Evolutionary conservation across 2,888 invertebrate genomes (phyloP), one percentile per base, ranked within the genome.

Genomic region (Caenorhabditis sp.): DNA sequence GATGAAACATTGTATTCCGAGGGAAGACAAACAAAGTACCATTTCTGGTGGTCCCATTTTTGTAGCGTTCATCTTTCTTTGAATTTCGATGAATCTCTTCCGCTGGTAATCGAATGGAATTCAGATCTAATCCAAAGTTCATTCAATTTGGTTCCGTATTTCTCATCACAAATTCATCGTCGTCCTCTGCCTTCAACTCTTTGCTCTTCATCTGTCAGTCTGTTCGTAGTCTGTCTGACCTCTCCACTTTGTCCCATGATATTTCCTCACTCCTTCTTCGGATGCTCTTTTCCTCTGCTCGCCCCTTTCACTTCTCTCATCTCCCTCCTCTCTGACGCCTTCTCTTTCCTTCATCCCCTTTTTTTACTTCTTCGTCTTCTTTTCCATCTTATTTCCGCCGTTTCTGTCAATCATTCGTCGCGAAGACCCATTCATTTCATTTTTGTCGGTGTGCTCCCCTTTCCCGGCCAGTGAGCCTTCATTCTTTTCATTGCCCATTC

Each of bases 361-460:
- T 61, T 35, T 28, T 59, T 73, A 35, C 38, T 61, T n/a, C 38
- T 6, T 44, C 61, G 38, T 49, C n/a, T 59, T 49, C 31, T 28
- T 24, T 19, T 73, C 26, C 16, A 6, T 38, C 61, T 22, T 59
- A 31, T 58, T 26, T 14, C 24, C 24, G 14, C 47, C 59, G 51
- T 73, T 19, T 73, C 49, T 73, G 59, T 61, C 61, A 51, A 61
- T 73, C 61, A 61, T 73, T 73, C 59, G 24, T 31, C 47, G 56
- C 16, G 58, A 59, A 72, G 59, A 72, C 58, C 28, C 44, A 58
- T 58, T 59, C 49, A 59, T 47, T 73, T 73, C 24, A 73, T 73
- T 59, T 73, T 44, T 58, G 54, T 31, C 31, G 26, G 44, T 72
- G 70, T 47, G 47, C 49, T 44, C 64, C 10, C 0, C 31, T 10